Base-by-base conservation (phyloP, 2,113 vertebrate genomes). In the Rousettus leschenaultii region DNA sequence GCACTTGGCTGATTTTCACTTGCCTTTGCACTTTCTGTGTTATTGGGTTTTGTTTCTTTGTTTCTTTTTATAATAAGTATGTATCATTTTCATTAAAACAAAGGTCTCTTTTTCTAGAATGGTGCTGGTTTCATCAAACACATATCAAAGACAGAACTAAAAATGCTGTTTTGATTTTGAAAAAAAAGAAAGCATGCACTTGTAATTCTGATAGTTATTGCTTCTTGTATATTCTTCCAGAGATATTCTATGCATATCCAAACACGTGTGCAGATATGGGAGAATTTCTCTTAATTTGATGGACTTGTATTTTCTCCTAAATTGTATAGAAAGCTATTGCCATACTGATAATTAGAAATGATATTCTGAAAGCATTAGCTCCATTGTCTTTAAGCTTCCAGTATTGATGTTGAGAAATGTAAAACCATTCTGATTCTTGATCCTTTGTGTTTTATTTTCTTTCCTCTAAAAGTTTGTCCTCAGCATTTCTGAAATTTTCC, bases 131-230 rank as follows among this genome's bases (percentile, higher is more conserved):
- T 93, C 9, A 84, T 66, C 15, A 75, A 83, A 48, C 14, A 40
- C 40, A 55, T 59, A 65, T 86, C 18, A 95, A 89, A 86, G 86
- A 63, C 21, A 59, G 24, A 88, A 57, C 26, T 71, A 79, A 53
- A 82, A 89, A 92, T 57, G 68, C 40, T 68, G 96, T 82, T 59
- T 77, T 53, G 74, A 28, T 84, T 91, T 91, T 22, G 78, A 40
- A 40, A 40, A 40, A 40, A 40, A 40, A 40, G 40, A 40, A 40
- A 40, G 40, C 40, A 40, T 40, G 40, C 40, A 40, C 6, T 40
- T 6, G 40, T 40, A 40, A 40, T 40, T 40, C 40, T 40, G 40
- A 4, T 40, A 40, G 40, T 40, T 40, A 80, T 65, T 51, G 33
- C 57, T 89, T 89, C 57, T 65, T 51, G 24, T 51, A 14, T 38